phyloP scores from a whole-genome alignment of 2,888 invertebrate genomes.

The Athalia rosae region DNA sequence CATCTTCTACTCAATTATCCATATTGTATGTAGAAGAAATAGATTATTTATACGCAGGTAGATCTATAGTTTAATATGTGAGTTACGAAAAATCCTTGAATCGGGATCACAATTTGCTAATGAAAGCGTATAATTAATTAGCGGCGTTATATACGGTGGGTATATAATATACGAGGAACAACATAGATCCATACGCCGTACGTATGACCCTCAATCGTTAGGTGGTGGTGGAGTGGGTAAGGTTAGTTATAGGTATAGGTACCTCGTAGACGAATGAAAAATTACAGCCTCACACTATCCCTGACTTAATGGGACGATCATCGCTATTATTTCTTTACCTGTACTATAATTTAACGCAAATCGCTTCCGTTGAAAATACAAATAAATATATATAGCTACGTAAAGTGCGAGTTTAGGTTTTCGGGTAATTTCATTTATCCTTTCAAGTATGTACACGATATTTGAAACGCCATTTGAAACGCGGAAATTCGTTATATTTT shows the following conservation, averaged over 20 bases:
- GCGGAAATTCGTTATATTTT: slow-evolving; percentile 26
- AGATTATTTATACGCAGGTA: neutral
- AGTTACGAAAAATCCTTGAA: slow-evolving; percentile 37
- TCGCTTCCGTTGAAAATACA: neutral
- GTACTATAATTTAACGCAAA: neutral
- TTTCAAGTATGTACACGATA: too few relatives aligned
- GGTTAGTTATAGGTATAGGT: neutral
- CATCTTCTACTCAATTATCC: too few relatives aligned
- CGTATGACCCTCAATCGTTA: slow-evolving; percentile 27
- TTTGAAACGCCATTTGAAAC: neutral
- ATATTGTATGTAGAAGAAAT: too few relatives aligned
- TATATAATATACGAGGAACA: neutral
- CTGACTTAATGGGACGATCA: neutral
- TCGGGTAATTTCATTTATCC: neutral
- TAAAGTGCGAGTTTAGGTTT: too few relatives aligned
- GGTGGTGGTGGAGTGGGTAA: neutral
- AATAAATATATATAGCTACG: neutral
- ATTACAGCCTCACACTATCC: slow-evolving; percentile 12
- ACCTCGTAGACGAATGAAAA: neutral
- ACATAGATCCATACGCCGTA: slow-evolving; percentile 10
- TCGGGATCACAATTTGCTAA: slow-evolving; percentile 22
- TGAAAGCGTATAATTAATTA: slow-evolving; percentile 36
- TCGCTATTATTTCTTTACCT: too few relatives aligned
- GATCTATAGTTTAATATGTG: neutral
- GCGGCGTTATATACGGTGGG: neutral